Base-by-base conservation (phyloP, 1,140 invertebrate species). In the Rhynchophorus ferrugineus region DNA sequence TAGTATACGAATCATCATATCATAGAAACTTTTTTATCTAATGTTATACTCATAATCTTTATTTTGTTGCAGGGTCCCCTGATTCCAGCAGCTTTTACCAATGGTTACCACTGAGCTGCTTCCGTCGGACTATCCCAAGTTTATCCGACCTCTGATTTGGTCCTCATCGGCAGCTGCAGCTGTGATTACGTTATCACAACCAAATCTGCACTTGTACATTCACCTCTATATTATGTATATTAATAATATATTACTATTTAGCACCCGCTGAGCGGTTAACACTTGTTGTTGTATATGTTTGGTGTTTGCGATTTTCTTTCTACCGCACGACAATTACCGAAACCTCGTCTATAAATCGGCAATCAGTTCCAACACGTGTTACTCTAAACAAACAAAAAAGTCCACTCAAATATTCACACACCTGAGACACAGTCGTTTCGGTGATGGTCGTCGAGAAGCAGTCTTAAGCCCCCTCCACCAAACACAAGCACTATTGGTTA, bases 71-170 rank as follows among this genome's bases (percentile, higher is more conserved):
- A 91, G 88, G 88, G 87, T 73, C 87, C 88, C 73, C 75, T 91
- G 78, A 90, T 91, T 81, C 87, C 87, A 78, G 87, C 87, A 75
- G 87, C 87, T 76, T 91, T 91, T 78, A 90, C 87, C 79, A 91
- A 91, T 78, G 88, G 88, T 78, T 90, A 90, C 79, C 88, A 90
- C 84, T 91, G 86, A 90, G 63, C 57, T 54, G 51, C 44, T 38
- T n/a, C 7, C 48, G 45, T 14, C 50, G 62, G 56, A 60, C 61
- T 59, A 54, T 62, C 50, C 58, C 59, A 61, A 61, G 60, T 64
- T 49, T 47, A 34, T 43, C 38, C 55, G 51, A 37, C 22, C 52
- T 45, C 5, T 17, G 60, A 41, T 52, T 44, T 49, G 58, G 56
- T 51, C 55, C 62, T 58, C 61, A 62, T 59, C 56, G 62, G 65